phyloP scores from a whole-genome alignment of 2,797 vertebrate genomes.

The Xenentodon cancila region DNA sequence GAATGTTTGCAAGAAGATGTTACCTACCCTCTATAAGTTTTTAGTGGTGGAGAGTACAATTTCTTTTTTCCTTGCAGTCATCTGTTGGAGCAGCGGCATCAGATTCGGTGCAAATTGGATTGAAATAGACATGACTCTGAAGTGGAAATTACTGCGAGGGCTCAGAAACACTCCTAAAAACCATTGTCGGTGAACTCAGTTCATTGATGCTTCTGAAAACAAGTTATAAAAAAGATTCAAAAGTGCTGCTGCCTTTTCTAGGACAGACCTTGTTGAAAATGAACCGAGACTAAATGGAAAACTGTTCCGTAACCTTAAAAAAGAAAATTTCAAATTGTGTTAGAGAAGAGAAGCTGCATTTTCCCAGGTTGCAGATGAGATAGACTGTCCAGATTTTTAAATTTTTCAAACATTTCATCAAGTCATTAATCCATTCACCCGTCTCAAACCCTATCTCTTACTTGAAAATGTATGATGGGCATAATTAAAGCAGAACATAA shows the following conservation, averaged over 20 bases:
- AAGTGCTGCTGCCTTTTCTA: not conserved
- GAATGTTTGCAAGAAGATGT: not conserved
- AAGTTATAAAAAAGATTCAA: not conserved
- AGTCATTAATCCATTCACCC: too few relatives aligned
- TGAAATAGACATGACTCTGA: conserved; percentile 1
- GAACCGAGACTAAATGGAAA: not conserved
- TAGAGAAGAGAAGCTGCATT: not conserved
- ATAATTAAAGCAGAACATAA: too few relatives aligned
- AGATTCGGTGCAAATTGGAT: not conserved
- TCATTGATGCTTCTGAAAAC: not conserved
- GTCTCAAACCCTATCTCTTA: too few relatives aligned
- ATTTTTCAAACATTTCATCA: too few relatives aligned
- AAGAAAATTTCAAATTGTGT: not conserved
- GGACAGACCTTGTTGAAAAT: not conserved
- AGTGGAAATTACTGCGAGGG: not conserved
- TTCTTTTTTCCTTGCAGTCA: not conserved
- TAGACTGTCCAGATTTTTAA: too few relatives aligned
- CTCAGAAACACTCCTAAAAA: not conserved
- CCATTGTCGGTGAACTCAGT: conserved; percentile 1
- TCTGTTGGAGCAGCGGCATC: not conserved
- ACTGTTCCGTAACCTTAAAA: not conserved
- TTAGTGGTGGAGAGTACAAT: not conserved
- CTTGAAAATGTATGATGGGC: too few relatives aligned
- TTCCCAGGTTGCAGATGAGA: too few relatives aligned
- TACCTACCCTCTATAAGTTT: not conserved